A percentile compares a stretch with the other conserved stretches of the same genome.
Conservation (phyloP, 2,797 vertebrate species). For the Tangara arthus region DNA sequence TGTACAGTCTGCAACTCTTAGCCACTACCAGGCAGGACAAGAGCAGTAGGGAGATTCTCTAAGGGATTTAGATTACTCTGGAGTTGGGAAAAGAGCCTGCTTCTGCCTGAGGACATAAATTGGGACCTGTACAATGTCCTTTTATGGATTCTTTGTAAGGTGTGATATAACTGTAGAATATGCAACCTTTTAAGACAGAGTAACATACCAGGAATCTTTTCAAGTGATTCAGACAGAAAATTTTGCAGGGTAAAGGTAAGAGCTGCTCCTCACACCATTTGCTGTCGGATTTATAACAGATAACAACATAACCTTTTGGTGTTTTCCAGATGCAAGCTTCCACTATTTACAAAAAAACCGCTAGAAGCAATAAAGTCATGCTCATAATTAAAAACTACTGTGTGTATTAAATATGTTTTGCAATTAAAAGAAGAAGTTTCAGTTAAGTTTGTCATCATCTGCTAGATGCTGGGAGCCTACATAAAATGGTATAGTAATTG, state of each 20-base stretch:
- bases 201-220: not conserved
- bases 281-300: not conserved
- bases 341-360: not conserved
- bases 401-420: not conserved
- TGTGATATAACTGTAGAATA: not conserved
- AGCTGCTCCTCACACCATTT: not conserved
- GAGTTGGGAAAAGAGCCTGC: not conserved
- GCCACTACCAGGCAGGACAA: not conserved
- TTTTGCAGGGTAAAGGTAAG: not conserved
- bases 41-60: not conserved
- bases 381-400: not conserved
- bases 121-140: not conserved
- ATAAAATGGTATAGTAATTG: not conserved
- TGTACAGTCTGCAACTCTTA: not conserved
- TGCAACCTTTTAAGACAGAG: not conserved
- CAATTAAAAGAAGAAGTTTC: not conserved
- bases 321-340: not conserved
- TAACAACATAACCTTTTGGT: not conserved
- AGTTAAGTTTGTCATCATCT: not conserved
- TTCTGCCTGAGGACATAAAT: not conserved
- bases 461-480: not conserved
- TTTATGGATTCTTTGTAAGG: not conserved
- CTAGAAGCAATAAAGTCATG: not conserved
- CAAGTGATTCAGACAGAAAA: not conserved
- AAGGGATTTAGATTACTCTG: not conserved